Conservation (phyloP, 2,888 invertebrate species). For the Argyresthia goedartella region DNA sequence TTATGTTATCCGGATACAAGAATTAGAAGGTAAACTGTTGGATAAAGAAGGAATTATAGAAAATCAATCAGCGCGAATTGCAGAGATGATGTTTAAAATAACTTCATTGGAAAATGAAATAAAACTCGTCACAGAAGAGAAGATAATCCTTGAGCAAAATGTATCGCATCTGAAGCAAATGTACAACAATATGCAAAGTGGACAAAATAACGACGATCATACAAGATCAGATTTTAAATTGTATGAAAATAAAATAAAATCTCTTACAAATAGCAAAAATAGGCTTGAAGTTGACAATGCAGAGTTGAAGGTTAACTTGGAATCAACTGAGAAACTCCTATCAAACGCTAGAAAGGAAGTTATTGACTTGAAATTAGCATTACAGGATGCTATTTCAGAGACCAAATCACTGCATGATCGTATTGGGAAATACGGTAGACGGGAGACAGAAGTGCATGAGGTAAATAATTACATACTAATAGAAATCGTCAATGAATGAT, state of each 20-base stretch:
- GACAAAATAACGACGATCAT: slow-evolving; percentile 29
- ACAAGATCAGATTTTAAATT: slow-evolving; percentile 52
- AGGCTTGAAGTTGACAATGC: slow-evolving; percentile 76
- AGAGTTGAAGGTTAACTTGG: slow-evolving; percentile 68
- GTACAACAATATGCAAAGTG: slow-evolving; percentile 47
- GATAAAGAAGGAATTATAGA: slow-evolving; percentile 57
- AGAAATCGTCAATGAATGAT: no score
- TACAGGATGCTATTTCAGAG: slow-evolving; percentile 76
- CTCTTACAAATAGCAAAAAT: slow-evolving; percentile 66
- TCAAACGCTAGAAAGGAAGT: slow-evolving; percentile 78
- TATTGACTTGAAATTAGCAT: slow-evolving; percentile 72
- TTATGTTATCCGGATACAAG: slow-evolving; percentile 59
- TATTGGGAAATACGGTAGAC: slow-evolving; percentile 40
- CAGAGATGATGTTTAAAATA: slow-evolving; percentile 47
- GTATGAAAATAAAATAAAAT: slow-evolving; percentile 58
- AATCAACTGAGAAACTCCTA: slow-evolving; percentile 71
- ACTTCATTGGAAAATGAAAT: slow-evolving; percentile 54
- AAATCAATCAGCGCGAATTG: slow-evolving; percentile 41
- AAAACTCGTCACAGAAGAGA: slow-evolving; percentile 53
- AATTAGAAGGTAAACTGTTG: slow-evolving; percentile 74
- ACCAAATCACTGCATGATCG: slow-evolving; percentile 69
- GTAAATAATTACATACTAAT: slow-evolving; percentile 18
- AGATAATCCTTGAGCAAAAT: slow-evolving; percentile 51
- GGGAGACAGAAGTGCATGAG: slow-evolving; percentile 39
- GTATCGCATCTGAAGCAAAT: slow-evolving; percentile 51